These are phyloP conservation scores for Stegastes partitus DNA, from an alignment of 2,113 vertebrate genomes.

Conservation along the genomic window DNA sequence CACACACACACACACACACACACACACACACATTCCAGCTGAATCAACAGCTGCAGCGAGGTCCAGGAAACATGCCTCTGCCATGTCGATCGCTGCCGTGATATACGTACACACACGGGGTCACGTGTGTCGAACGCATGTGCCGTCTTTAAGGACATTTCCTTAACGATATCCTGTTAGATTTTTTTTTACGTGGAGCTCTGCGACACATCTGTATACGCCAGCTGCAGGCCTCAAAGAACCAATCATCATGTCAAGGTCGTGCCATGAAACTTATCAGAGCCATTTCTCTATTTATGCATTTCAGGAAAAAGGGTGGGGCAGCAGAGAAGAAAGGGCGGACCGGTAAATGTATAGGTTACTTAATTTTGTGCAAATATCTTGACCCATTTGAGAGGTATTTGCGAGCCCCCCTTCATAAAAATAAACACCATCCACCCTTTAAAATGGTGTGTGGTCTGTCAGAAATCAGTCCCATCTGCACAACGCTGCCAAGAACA, in stretches of 20 bases:
- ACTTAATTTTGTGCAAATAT: constrained; percentile 76
- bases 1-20: constrained; percentile 15
- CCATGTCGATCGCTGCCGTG: constrained; percentile 66
- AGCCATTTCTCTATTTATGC: constrained; percentile 48
- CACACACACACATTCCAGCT: constrained; percentile 73
- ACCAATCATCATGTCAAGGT: constrained; percentile 54
- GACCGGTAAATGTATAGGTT: constrained; percentile 65
- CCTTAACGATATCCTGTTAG: constrained; percentile 57
- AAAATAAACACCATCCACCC: constrained; percentile 80
- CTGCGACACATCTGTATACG: constrained; percentile 20
- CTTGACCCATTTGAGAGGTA: constrained; percentile 76
- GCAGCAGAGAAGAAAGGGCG: constrained; percentile 37
- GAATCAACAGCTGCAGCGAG: constrained; percentile 80
- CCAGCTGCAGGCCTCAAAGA: constrained; percentile 52
- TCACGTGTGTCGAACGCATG: constrained; percentile 62
- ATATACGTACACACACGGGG: constrained; percentile 8
- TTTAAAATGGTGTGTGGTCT: constrained; percentile 85
- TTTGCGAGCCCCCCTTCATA: constrained; percentile 64
- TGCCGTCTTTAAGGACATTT: constrained; percentile 33
- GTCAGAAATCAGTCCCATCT: constrained; percentile 83
- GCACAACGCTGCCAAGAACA: constrained; percentile 80
- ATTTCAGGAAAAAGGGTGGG: constrained; percentile 45
- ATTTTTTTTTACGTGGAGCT: constrained; percentile 27
- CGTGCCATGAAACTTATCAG: constrained; percentile 52
- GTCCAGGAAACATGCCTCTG: constrained; percentile 73